Percentiles rank a stretch among this genome's conserved stretches.
Conservation (phyloP, 30 jellyfish, hydroid and myxozoan genomes). For the Sanderia malayensis region DNA sequence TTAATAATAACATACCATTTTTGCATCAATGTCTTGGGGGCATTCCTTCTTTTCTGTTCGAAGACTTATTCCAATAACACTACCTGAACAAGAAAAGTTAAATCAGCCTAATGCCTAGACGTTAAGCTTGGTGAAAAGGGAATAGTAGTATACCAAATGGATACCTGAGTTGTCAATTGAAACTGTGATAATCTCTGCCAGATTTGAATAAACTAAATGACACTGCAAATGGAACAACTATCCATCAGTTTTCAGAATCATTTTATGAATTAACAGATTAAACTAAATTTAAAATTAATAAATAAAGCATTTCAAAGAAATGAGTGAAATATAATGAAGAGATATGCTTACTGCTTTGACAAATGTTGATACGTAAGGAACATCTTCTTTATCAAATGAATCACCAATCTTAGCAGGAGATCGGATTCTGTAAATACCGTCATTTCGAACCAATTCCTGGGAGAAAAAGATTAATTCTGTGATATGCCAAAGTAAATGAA, state of each 20-base stretch:
- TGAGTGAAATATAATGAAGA: too few relatives aligned
- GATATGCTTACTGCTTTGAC: constrained; percentile 72
- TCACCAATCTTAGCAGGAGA: constrained; percentile 82
- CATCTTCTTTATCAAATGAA: constrained; percentile 37
- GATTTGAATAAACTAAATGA: constrained; percentile 56
- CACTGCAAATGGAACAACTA: constrained; percentile 46
- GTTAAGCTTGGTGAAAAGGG: too few relatives aligned
- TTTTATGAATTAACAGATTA: neutral
- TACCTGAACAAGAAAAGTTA: constrained; percentile 46
- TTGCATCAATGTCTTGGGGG: constrained; percentile 46
- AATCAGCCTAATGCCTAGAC: too few relatives aligned
- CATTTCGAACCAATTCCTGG: constrained; percentile 59
- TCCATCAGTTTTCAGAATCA: neutral
- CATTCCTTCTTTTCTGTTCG: constrained; percentile 73
- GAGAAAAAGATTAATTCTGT: neutral
- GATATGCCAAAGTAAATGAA: too few relatives aligned
- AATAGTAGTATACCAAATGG: too few relatives aligned
- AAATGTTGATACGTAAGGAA: constrained; percentile 72
- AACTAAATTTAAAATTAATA: neutral
- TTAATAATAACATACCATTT: constrained; percentile 37
- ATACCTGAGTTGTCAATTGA: constrained; percentile 82
- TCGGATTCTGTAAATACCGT: constrained; percentile 85
- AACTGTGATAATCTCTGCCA: constrained; percentile 79
- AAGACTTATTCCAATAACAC: constrained; percentile 79
- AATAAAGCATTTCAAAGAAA: neutral